Base-by-base conservation (phyloP, 2,113 vertebrate species). In the Myrmecophaga tridactyla region DNA sequence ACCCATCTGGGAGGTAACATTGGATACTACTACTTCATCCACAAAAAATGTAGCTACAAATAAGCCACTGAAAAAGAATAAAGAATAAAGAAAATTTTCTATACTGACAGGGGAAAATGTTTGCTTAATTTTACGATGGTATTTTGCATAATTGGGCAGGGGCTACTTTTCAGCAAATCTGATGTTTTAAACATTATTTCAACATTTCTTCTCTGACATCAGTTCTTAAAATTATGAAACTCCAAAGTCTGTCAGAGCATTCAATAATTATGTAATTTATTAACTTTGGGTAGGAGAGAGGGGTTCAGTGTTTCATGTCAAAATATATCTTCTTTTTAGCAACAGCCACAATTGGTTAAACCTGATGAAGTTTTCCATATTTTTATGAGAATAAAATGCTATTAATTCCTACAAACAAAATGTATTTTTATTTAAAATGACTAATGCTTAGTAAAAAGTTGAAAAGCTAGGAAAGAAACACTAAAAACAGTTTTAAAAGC, bases 401-500 rank as follows among this genome's bases (percentile, higher is more conserved):
- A 78, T 92, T 92, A 94, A 92, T 78, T 53, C 65, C 63, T 87
- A 95, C 84, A 96, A 96, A 96, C 95, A 96, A 96, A 89, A 81
- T 67, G 12, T 65, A 70, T 84, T 95, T 96, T 92, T 96, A 95
- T 94, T 97, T 96, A 91, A 96, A 92, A 94, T 96, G 92, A 96
- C 75, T 89, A 97, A 95, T 93, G 58, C 58, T 94, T 86, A 94
- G 69, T 69, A 83, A 94, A 89, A 94, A 96, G 78, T 96, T 95
- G 89, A 95, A 96, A 97, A 58, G 67, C 91, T 85, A 48, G 86
- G 83, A 96, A 93, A 93, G 43, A 67, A 86, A 21, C 67, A 89
- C 46, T 92, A 53, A 88, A 92, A 94, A 63, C 48, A 75, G 46
- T 95, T 92, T 96, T 96, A 70, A 96, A 93, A 94, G 70, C 69